phyloP scores from a whole-genome alignment of 1,140 invertebrate species.

The Leptopilina boulardi region DNA sequence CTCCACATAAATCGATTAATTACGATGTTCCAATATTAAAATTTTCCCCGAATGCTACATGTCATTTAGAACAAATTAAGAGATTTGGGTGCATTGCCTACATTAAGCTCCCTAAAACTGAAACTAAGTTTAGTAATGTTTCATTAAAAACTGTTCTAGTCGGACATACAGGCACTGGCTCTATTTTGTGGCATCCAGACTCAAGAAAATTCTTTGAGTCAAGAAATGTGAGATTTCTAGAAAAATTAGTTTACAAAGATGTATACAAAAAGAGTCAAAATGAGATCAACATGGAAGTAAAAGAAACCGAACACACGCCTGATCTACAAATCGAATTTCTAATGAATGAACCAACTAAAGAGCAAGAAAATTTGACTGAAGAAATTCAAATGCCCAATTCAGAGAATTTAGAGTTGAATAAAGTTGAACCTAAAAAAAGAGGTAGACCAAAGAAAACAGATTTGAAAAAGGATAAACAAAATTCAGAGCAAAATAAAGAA shows the following conservation, averaged over 20 bases:
- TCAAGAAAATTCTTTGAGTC: constrained; percentile 47
- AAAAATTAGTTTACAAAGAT: constrained; percentile 43
- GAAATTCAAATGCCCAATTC: constrained; percentile 23
- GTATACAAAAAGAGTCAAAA: constrained; percentile 31
- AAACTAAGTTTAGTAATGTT: constrained; percentile 38
- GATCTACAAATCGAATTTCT: neutral
- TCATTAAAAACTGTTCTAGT: constrained; percentile 46
- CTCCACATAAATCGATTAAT: constrained; percentile 51
- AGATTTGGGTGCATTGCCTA: constrained; percentile 39
- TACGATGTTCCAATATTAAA: constrained; percentile 43
- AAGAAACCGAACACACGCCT: neutral
- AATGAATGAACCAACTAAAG: constrained; percentile 3
- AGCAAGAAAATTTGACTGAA: constrained; percentile 29
- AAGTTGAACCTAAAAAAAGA: no score
- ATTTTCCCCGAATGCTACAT: constrained; percentile 34
- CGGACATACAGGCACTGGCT: constrained; percentile 44
- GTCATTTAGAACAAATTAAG: constrained; percentile 40
- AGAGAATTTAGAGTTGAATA: no score
- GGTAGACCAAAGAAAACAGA: constrained; percentile 35
- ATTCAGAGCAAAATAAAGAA: constrained; percentile 35
- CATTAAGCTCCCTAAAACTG: constrained; percentile 17
- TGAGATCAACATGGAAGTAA: neutral
- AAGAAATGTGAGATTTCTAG: constrained; percentile 43
- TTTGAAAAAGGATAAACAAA: constrained; percentile 32
- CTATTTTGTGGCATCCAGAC: constrained; percentile 48